Evolutionary conservation across 2,888 invertebrate genomes (phyloP), one percentile per base, ranked within the genome.

Genomic region (Syrphus vitripennis): DNA sequence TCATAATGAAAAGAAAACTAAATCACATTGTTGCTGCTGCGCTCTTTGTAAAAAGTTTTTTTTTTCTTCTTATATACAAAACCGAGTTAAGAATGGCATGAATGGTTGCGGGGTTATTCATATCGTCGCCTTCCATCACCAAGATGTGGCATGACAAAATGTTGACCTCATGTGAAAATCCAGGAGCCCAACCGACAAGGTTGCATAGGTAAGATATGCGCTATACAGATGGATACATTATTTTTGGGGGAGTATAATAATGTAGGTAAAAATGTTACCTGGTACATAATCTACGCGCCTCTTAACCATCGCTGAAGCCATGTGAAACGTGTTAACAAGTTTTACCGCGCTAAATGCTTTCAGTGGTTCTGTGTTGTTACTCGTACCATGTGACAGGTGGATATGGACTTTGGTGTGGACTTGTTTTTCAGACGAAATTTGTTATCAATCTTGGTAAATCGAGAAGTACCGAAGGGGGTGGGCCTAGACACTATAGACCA

Each of bases 121-220:
- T 86, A 86, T 86, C 86, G 74, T 82, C 77, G 82, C 82, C 86
- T 82, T 82, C 82, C 77, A 86, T 86, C 86, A 86, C 69, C 70
- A 77, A 78, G 86, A 86, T 86, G 86, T 86, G 86, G 77, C 86
- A 82, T 82, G 86, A 86, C 86, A 81, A 86, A 86, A 86, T 86
- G 86, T 86, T 86, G 86, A 86, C 86, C 86, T 72, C 86, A 82
- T 86, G 86, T 86, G 86, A 86, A 86, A 86, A 81, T 86, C 31
- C 77, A 77, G 86, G 57, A 82, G 86, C 74, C 63, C 77, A 19
- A 55, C 70, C 74, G 74, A 59, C 77, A 82, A 74, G 77, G 86
- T 82, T 84, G 67, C 78, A 65, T 57, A 63, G 10, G 16, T 21
- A 48, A 4, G n/a, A n/a, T n/a, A n/a, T n/a, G n/a, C n/a, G n/a